A percentile compares a stretch with the other conserved stretches of the same genome.
Evolutionary conservation across 2,113 vertebrate species (phyloP).

Genomic region (Cichladusa arquata): DNA sequence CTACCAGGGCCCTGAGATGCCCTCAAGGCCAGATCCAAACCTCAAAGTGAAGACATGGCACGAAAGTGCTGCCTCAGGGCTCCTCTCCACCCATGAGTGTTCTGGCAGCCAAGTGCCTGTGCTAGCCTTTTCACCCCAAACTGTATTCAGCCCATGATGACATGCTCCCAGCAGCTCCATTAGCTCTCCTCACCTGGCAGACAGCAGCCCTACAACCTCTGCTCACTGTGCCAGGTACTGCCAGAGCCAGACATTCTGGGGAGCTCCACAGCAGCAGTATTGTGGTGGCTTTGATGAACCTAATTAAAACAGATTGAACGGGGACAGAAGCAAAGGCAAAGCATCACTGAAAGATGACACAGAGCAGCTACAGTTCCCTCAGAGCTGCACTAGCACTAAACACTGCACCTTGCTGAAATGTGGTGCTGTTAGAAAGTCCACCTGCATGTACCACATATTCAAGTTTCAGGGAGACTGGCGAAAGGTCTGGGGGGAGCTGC

Average conservation of each 20-base stretch:
- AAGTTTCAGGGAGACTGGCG: background rate
- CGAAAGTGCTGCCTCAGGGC: background rate
- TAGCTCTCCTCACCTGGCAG: background rate
- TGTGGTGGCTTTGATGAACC: background rate
- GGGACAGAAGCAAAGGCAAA: background rate
- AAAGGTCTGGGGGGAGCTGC: background rate
- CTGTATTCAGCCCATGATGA: background rate
- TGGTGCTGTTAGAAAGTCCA: background rate
- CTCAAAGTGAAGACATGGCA: background rate
- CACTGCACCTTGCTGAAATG: background rate
- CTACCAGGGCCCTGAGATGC: background rate
- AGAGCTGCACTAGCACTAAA: background rate
- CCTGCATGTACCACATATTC: background rate
- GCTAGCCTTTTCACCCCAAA: background rate
- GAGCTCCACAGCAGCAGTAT: background rate
- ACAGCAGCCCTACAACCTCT: background rate
- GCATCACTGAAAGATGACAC: accelerated
- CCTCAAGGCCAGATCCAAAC: background rate
- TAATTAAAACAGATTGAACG: background rate
- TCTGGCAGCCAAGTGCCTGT: accelerated
- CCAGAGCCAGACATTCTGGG: background rate
- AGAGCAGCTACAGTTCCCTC: background rate
- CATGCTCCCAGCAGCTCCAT: background rate
- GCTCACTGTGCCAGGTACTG: background rate
- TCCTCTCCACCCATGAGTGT: background rate